A percentile compares a stretch with the other conserved stretches of the same genome.
Evolutionary conservation across 2,888 invertebrate genomes (phyloP).

Genomic region (Scaptomyza flava): DNA sequence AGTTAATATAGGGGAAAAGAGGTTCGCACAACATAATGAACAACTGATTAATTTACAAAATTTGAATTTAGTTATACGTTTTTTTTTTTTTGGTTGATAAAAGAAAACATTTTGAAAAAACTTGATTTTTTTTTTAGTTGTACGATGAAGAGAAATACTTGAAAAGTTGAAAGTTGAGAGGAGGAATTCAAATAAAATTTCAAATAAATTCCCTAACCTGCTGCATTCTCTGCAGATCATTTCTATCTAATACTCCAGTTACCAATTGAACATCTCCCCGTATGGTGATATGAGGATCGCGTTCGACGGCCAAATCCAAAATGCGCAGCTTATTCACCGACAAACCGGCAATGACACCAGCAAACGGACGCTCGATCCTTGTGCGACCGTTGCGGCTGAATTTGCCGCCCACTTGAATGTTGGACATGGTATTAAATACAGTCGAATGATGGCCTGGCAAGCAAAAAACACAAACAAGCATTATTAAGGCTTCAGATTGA

Average conservation of each 20-base stretch:
- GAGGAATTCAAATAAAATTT: constrained; percentile 83
- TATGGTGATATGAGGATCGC: constrained; percentile 90
- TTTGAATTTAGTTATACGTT: constrained; percentile 38
- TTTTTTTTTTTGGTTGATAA: constrained; percentile 41
- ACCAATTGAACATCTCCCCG: constrained; percentile 93
- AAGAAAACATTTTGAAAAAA: constrained; percentile 79
- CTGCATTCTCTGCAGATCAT: constrained; percentile 94
- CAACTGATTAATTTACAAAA: constrained; percentile 61
- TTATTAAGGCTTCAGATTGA: neutral
- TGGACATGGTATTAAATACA: constrained; percentile 96
- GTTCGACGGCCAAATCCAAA: constrained; percentile 93
- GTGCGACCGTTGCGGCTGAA: constrained; percentile 86
- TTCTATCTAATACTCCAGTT: constrained; percentile 90
- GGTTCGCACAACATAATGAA: constrained; percentile 63
- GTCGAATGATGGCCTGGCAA: constrained; percentile 91
- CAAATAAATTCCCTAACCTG: constrained; percentile 88
- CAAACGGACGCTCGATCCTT: constrained; percentile 91
- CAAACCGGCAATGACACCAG: constrained; percentile 94
- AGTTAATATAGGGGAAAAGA: constrained; percentile 53
- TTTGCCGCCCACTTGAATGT: constrained; percentile 94
- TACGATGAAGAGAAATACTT: constrained; percentile 83
- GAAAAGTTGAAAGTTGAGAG: constrained; percentile 82
- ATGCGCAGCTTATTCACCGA: constrained; percentile 94
- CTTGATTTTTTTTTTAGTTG: constrained; percentile 57
- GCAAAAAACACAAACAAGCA: neutral